Evolutionary conservation across 1,140 invertebrate species (phyloP), one percentile per base, ranked within the genome.

Genomic region (Drosophila kanapiae): DNA sequence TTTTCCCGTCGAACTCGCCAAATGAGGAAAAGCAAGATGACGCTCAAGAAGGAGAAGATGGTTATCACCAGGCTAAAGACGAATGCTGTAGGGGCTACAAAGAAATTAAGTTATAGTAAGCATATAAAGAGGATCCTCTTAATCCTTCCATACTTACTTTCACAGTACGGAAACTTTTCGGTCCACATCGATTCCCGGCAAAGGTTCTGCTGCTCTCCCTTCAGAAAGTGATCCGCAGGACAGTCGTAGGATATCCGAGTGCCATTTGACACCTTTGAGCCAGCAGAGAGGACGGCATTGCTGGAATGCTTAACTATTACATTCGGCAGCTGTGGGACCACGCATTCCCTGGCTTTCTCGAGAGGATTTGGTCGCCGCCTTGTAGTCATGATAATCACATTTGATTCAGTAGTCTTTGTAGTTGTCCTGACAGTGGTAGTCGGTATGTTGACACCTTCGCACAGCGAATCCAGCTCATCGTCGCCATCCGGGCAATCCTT

Each of bases 91-190:
- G 75, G 75, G 14, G 51, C 75, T 78, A 33, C 5, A 72, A 40
- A 1, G 7, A 14, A 23, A 9, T 9, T 33, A 53, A 23, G 23
- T 23, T n/a, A 14, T 5, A 18, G 29, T 38, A 40, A 16, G 3
- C 27, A 3, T 37, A 27, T 14, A 14, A n/a, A 4, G 10, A 33
- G 9, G 13, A n/a, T 43, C 4, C 16, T 10, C 14, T 1, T 14
- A 0, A 54, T 37, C 10, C 31, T 9, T 10, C n/a, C 9, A 6
- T 4, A 54, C 61, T 79, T 4, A 80, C 78, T 35, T 67, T 67
- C 58, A 53, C 78, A 80, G 40, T 79, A 80, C 3, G 78, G 76
- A 48, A 80, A 80, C 54, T 53, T 35, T 5, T 47, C 6, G 0
- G 14, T 13, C 78, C 78, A 80, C 11, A 40, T 38, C 3, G 60